Conservation (phyloP, 2,797 vertebrate species). For the Poeciliopsis turneri region DNA sequence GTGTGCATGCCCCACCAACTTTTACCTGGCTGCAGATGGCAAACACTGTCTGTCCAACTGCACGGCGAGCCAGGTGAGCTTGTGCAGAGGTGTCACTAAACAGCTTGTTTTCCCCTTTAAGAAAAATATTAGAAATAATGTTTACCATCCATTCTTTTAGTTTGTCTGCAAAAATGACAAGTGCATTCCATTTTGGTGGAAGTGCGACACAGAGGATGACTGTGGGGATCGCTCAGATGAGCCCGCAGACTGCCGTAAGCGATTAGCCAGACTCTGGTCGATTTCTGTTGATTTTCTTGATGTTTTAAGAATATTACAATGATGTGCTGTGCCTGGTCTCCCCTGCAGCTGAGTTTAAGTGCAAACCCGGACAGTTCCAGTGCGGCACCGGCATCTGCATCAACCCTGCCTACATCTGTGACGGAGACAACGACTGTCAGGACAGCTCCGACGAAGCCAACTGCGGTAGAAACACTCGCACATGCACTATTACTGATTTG, state of each 20-base stretch:
- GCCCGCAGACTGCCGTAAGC: conserved; percentile 92
- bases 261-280: not conserved
- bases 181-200: conserved; percentile 98
- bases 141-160: conserved; percentile 62
- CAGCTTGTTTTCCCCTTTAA: not conserved
- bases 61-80: conserved; percentile 92
- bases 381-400: conserved; percentile 94
- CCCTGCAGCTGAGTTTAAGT: conserved; percentile 89
- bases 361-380: conserved; percentile 92
- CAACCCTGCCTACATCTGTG: conserved; percentile 94
- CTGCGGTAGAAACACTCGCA: conserved; percentile 81
- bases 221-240: conserved; percentile 94
- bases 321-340: conserved; percentile 16
- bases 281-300: not conserved
- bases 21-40: conserved; percentile 92
- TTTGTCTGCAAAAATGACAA: conserved; percentile 96
- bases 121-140: not conserved
- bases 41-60: conserved; percentile 96
- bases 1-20: conserved; percentile 95
- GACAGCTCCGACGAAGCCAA: conserved; percentile 96
- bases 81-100: not conserved
- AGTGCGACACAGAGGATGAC: conserved; percentile 95
- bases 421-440: conserved; percentile 95
- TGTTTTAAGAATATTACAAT: not conserved
- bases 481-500: not conserved